A percentile compares a stretch with the other conserved stretches of the same genome.
phyloP scores from a whole-genome alignment of 2,113 vertebrate genomes.

The Cromileptes altivelis region DNA sequence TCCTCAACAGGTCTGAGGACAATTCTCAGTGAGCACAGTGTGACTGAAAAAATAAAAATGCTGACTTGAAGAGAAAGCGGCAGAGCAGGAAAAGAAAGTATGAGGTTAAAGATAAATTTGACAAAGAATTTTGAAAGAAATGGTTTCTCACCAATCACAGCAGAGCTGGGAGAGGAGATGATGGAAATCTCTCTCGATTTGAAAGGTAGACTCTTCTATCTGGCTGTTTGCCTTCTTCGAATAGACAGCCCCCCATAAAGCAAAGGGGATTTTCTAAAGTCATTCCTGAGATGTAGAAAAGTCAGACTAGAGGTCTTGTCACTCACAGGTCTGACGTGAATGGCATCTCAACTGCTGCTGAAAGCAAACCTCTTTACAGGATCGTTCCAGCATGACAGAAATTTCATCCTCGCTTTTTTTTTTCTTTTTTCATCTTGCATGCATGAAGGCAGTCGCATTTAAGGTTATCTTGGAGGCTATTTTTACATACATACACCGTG shows the following conservation, averaged over 20 bases:
- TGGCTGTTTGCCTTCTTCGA: slow-evolving; percentile 36
- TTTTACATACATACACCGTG: background rate
- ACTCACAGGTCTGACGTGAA: slow-evolving; percentile 37
- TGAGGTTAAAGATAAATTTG: slow-evolving; percentile 31
- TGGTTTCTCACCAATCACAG: slow-evolving; percentile 54
- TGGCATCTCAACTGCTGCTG: slow-evolving; percentile 15
- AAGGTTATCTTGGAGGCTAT: background rate
- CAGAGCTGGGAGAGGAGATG: slow-evolving; percentile 9
- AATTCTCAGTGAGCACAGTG: slow-evolving; percentile 1
- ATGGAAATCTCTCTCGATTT: slow-evolving; percentile 34
- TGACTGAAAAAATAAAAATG: background rate
- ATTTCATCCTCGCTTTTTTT: background rate
- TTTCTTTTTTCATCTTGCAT: background rate
- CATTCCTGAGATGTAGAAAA: slow-evolving; percentile 20
- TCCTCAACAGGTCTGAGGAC: slow-evolving; percentile 8
- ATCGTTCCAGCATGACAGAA: slow-evolving; percentile 20
- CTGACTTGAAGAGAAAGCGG: slow-evolving; percentile 1
- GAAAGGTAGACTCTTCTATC: slow-evolving; percentile 14
- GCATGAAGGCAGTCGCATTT: background rate
- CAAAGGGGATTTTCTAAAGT: slow-evolving; percentile 16
- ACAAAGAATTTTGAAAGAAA: slow-evolving; percentile 39
- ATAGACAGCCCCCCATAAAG: slow-evolving; percentile 3
- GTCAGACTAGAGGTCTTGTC: slow-evolving; percentile 44
- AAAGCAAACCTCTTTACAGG: slow-evolving; percentile 29
- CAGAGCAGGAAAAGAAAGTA: background rate